A percentile compares a stretch with the other conserved stretches of the same genome.
Conservation (phyloP, 1,140 invertebrate species). For the Cydia pomonella region DNA sequence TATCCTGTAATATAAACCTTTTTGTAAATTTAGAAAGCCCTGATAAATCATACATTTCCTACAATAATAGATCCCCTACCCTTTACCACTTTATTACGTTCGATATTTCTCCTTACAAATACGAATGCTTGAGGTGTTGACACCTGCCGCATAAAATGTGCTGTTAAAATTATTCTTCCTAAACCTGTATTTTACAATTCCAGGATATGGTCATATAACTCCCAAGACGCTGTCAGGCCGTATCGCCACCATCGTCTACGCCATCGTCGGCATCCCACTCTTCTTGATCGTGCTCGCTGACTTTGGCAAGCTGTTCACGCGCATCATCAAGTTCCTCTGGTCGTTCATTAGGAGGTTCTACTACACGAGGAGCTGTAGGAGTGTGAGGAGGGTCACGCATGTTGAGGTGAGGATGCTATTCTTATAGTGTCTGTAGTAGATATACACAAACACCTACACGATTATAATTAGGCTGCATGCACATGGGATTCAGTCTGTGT, state of each 20-base stretch:
- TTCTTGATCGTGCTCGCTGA: constrained; percentile 95
- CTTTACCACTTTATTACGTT: not conserved
- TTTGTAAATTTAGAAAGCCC: not conserved
- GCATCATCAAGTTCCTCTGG: constrained; percentile 96
- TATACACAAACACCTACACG: too few relatives aligned
- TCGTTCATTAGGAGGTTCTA: constrained; percentile 92
- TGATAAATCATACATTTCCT: not conserved
- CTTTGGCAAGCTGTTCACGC: constrained; percentile 95
- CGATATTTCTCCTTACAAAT: too few relatives aligned
- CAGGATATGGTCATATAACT: constrained; percentile 96
- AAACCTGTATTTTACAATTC: constrained; percentile 48
- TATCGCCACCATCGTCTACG: constrained; percentile 95
- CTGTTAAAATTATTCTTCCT: too few relatives aligned
- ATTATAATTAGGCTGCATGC: too few relatives aligned
- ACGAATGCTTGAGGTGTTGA: too few relatives aligned
- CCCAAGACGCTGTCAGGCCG: constrained; percentile 92
- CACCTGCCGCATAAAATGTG: too few relatives aligned
- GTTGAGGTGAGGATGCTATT: constrained; percentile 83
- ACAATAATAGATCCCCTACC: not conserved
- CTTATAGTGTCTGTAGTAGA: not conserved
- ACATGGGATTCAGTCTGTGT: too few relatives aligned
- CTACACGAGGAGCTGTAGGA: constrained; percentile 91
- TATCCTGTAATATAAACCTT: not conserved
- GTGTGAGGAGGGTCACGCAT: constrained; percentile 86
- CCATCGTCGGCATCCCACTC: constrained; percentile 96